Percentiles rank a stretch among this genome's conserved stretches.
phyloP scores from a whole-genome alignment of 2,797 vertebrate genomes.

The Acanthopagrus latus region DNA sequence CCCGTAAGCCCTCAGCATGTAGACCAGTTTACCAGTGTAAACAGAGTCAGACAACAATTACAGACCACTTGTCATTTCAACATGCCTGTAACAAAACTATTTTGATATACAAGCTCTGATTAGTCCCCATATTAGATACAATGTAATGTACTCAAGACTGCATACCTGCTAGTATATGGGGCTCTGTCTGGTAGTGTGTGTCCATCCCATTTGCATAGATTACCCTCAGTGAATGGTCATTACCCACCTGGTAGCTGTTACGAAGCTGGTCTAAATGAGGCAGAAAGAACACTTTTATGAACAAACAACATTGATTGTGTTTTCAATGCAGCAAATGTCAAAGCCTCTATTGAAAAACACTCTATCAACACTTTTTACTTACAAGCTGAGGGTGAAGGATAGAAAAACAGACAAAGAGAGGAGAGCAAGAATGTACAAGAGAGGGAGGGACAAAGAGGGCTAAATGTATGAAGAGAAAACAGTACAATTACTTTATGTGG shows the following conservation, averaged over 20 bases:
- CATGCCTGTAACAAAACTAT: background rate
- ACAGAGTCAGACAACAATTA: background rate
- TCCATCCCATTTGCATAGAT: constrained; percentile 97
- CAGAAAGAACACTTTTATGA: background rate
- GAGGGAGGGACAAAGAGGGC: background rate
- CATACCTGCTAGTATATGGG: constrained; percentile 92
- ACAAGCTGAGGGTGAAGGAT: background rate
- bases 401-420: background rate
- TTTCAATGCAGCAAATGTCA: background rate
- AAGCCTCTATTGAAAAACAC: constrained; percentile 12
- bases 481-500: constrained; percentile 33
- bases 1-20: background rate
- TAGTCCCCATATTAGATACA: background rate
- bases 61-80: background rate
- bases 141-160: background rate
- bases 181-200: constrained; percentile 96
- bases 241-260: constrained; percentile 97
- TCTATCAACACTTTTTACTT: constrained; percentile 4
- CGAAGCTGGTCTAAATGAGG: constrained; percentile 90
- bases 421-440: background rate
- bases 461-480: constrained; percentile 27
- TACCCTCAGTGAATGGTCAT: constrained; percentile 94
- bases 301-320: background rate
- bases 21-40: background rate
- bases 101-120: background rate